phyloP scores from a whole-genome alignment of 2,797 vertebrate genomes.

The Sylvia borin region DNA sequence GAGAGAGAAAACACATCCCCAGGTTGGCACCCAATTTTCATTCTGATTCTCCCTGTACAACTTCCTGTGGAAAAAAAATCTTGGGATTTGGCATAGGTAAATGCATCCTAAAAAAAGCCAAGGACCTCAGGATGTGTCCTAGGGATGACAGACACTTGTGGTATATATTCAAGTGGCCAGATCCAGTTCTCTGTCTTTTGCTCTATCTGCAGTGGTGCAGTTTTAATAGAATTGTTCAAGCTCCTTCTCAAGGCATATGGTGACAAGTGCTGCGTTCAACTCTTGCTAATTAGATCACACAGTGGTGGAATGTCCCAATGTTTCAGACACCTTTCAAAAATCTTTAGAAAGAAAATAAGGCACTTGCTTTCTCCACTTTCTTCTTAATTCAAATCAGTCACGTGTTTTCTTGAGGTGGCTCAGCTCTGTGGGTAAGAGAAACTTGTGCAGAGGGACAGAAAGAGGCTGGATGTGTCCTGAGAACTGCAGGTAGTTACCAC shows the following conservation, averaged over 20 bases:
- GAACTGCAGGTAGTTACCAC: neutral
- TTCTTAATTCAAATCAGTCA: neutral
- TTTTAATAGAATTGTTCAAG: neutral
- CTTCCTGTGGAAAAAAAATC: neutral
- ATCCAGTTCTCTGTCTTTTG: neutral
- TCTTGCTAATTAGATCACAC: neutral
- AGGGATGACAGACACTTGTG: neutral
- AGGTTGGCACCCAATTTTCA: neutral
- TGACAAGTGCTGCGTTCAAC: neutral
- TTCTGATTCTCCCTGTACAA: neutral
- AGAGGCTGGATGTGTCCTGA: neutral
- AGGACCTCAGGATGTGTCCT: neutral
- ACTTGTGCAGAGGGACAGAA: neutral
- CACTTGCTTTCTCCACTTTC: neutral
- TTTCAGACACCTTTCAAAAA: neutral
- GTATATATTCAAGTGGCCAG: neutral
- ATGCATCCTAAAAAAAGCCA: neutral
- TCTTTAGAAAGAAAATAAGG: neutral
- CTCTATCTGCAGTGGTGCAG: neutral
- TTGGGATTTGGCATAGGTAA: neutral
- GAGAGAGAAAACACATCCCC: neutral
- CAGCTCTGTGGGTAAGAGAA: neutral
- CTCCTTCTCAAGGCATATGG: neutral
- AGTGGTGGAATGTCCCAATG: neutral
- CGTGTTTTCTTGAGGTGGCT: neutral